Evolutionary conservation across 2,113 vertebrate genomes (phyloP).

Genomic region (Microcebus griseorufus): DNA sequence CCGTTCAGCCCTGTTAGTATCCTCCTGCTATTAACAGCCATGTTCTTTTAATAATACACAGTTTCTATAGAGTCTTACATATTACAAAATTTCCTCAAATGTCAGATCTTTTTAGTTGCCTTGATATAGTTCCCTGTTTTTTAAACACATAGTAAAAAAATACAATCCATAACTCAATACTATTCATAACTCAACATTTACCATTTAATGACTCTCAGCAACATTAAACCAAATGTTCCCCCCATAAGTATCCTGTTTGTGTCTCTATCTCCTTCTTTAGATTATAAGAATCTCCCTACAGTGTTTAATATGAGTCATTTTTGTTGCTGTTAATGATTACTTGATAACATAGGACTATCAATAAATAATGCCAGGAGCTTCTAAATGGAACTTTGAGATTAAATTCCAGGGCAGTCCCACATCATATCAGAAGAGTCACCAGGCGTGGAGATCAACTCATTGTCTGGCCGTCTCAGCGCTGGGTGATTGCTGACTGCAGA

Average conservation of each 20-base stretch:
- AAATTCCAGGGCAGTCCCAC: not conserved
- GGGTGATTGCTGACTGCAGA: not conserved
- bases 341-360: not conserved
- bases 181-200: not conserved
- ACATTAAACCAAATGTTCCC: not conserved
- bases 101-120: not conserved
- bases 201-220: not conserved
- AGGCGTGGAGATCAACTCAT: not conserved
- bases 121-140: not conserved
- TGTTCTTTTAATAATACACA: not conserved
- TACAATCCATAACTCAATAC: not conserved
- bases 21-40: not conserved
- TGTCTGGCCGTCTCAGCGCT: not conserved
- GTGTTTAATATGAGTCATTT: conserved; percentile 40
- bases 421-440: not conserved
- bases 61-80: not conserved
- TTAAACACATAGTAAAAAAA: not conserved
- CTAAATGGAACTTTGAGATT: not conserved
- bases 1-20: not conserved
- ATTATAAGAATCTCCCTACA: not conserved
- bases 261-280: not conserved
- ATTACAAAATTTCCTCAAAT: not conserved
- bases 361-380: not conserved
- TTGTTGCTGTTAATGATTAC: not conserved
- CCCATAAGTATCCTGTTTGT: not conserved